Evolutionary conservation across 2,888 invertebrate genomes (phyloP).

Genomic region (Ryuthela nishihirai): DNA sequence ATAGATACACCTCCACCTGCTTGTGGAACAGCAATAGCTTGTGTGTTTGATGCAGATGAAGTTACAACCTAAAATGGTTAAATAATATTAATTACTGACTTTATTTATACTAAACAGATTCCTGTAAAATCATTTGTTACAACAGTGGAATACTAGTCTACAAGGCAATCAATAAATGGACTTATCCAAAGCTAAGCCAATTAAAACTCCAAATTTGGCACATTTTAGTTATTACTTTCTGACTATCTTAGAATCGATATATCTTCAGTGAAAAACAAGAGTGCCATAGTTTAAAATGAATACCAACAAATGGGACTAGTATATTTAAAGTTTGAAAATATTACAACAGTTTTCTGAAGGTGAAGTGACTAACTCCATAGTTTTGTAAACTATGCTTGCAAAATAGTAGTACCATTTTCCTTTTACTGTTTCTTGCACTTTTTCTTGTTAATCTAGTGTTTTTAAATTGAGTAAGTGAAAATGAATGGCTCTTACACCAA

Average conservation of each 20-base stretch:
- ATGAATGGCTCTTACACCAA: too few relatives aligned
- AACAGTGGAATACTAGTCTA: not conserved
- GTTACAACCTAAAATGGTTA: slow-evolving; percentile 1
- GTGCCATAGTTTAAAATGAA: too few relatives aligned
- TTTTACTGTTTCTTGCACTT: not conserved
- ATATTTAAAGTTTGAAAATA: not conserved
- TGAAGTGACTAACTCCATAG: too few relatives aligned
- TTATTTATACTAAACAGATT: not conserved
- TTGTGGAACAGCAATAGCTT: slow-evolving; percentile 44
- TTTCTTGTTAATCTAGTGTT: not conserved
- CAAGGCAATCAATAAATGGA: too few relatives aligned
- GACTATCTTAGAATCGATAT: too few relatives aligned
- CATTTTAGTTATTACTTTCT: too few relatives aligned
- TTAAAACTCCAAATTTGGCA: too few relatives aligned
- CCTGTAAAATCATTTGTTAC: not conserved
- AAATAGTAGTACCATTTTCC: not conserved
- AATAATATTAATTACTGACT: not conserved
- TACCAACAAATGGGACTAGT: not conserved
- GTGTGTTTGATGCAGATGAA: slow-evolving; percentile 20
- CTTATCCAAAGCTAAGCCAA: too few relatives aligned
- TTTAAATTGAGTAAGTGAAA: too few relatives aligned
- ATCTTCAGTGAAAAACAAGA: too few relatives aligned
- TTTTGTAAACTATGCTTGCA: not conserved
- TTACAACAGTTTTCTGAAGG: too few relatives aligned
- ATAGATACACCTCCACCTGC: slow-evolving; percentile 55